Evolutionary conservation across 2,888 invertebrate genomes (phyloP).

Genomic region (Aleiodes alternator): DNA sequence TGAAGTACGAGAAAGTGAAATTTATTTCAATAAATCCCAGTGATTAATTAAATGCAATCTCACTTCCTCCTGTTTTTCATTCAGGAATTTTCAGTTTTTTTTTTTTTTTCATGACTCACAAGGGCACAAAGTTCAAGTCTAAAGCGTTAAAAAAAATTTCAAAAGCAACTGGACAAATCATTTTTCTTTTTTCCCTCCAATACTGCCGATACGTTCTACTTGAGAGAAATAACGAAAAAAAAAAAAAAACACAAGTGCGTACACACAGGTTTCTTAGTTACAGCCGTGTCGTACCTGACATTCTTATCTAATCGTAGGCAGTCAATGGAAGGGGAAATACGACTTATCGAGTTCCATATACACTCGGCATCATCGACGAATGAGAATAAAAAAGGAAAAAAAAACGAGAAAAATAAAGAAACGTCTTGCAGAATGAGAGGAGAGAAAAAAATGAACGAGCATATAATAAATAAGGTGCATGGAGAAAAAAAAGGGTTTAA

Average conservation of each 20-base stretch:
- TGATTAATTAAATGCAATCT: background rate
- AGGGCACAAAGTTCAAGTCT: background rate
- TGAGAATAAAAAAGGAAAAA: background rate
- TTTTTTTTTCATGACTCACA: slow-evolving; percentile 2
- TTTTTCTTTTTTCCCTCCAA: background rate
- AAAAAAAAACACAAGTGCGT: slow-evolving; percentile 30
- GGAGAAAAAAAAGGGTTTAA: slow-evolving; percentile 29
- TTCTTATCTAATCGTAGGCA: slow-evolving; percentile 56
- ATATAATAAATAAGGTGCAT: slow-evolving; percentile 29
- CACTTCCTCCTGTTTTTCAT: no score
- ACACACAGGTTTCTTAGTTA: slow-evolving; percentile 29
- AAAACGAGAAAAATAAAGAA: slow-evolving; percentile 6
- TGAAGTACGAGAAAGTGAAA: background rate
- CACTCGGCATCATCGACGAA: slow-evolving; percentile 17
- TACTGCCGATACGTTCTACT: background rate
- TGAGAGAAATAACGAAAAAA: background rate
- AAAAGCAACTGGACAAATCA: slow-evolving; percentile 4
- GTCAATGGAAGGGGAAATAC: slow-evolving; percentile 41
- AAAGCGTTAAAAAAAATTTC: background rate
- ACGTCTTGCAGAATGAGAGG: background rate
- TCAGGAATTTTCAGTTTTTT: no score
- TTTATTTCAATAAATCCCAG: background rate
- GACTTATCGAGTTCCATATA: slow-evolving; percentile 30
- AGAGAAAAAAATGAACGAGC: slow-evolving; percentile 12
- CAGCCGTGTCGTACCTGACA: slow-evolving; percentile 38